These are phyloP conservation scores for Regulus satrapa DNA, from an alignment of 2,113 vertebrate species.

Conservation along the genomic window DNA sequence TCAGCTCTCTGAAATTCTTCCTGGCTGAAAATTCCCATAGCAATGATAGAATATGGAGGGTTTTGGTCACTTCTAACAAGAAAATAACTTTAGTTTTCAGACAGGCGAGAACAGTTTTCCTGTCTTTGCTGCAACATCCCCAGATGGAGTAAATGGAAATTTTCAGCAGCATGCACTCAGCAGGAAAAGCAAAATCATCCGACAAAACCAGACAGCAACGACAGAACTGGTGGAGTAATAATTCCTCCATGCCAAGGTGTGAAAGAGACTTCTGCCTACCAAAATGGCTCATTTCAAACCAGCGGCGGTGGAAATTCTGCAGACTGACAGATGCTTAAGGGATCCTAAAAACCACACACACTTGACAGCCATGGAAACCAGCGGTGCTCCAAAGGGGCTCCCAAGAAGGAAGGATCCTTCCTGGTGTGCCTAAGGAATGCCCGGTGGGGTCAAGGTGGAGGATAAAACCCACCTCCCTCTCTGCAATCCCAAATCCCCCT, in stretches of 20 bases:
- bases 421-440: background rate
- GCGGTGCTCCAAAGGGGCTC: rapidly evolving
- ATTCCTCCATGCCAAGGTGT: background rate
- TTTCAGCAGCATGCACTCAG: background rate
- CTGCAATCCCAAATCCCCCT: background rate
- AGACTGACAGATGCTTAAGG: background rate
- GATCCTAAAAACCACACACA: background rate
- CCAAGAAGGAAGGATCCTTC: background rate
- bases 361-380: rapidly evolving
- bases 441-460: background rate
- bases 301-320: background rate
- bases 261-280: background rate
- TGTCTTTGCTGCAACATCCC: background rate
- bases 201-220: background rate
- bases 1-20: background rate
- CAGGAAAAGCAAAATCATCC: background rate
- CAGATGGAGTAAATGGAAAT: background rate
- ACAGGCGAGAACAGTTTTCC: background rate
- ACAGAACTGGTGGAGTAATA: background rate
- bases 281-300: background rate
- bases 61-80: background rate
- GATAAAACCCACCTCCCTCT: background rate
- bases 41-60: background rate
- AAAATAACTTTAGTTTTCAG: background rate
- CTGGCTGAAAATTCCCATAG: background rate